Base-by-base conservation (phyloP, 2,888 invertebrate species). In the Diplolepis rosae region DNA sequence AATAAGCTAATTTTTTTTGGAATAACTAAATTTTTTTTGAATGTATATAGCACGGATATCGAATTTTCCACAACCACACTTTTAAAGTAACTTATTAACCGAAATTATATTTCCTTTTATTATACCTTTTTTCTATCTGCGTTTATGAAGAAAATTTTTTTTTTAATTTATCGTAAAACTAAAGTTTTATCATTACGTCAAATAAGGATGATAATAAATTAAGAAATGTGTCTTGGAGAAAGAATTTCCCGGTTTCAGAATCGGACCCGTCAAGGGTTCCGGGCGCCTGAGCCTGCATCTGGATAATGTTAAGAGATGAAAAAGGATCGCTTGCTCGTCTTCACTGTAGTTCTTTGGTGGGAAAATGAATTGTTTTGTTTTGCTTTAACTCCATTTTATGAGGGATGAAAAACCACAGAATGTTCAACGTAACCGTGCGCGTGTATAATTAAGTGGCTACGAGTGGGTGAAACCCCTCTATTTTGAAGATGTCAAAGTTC, bases 331-430 rank as follows among this genome's bases (percentile, higher is more conserved):
- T 75, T 78, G 76, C 76, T 78, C 76, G 72, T 73, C 76, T 72
- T 56, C 35, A 48, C 66, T 52, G 24, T 50, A n/a, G n/a, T 70
- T 71, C 72, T 68, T 72, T 66, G 79, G 72, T 83, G 80, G 79
- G 81, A 85, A 86, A 84, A 83, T 80, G 74, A 77, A 82, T 84
- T 83, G 81, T 82, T 82, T 82, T 83, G 77, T 83, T 83, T 83
- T 82, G 73, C 66, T 72, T 68, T 72, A 73, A 73, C 76, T 77
- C 70, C 68, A 73, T 77, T 79, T 77, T 70, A 77, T 68, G 77
- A 74, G 73, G 54, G 66, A 72, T 54, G 50, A 50, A 45, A 69
- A 45, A 32, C 50, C 32, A 54, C 61, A 50, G 15, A 56, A 18
- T 30, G 11, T 39, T 69, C 32, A 54, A 69, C 42, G 32, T 24